Evolutionary conservation across 2,888 invertebrate genomes (phyloP).

Genomic region (Cryptocephalus primarius): DNA sequence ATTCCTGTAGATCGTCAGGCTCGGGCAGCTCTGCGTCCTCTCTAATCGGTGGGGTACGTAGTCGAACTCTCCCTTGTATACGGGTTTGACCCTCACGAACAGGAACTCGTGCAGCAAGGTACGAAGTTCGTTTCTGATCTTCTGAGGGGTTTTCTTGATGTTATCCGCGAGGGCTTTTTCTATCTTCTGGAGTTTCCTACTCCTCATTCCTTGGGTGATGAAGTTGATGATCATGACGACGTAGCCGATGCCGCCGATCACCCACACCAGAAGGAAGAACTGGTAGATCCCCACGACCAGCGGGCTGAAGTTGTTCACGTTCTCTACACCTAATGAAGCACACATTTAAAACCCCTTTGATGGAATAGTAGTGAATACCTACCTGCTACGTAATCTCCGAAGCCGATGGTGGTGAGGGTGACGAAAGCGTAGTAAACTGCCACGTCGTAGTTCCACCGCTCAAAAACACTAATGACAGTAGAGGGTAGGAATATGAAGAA

Average conservation of each 20-base stretch:
- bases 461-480: constrained; percentile 71
- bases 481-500: constrained; percentile 82
- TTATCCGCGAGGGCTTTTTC: constrained; percentile 69
- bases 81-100: constrained; percentile 62
- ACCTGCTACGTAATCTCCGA: constrained; percentile 90
- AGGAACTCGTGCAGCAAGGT: constrained; percentile 53
- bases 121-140: constrained; percentile 47
- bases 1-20: constrained; percentile 48
- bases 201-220: constrained; percentile 65
- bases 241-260: constrained; percentile 84
- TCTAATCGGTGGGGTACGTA: constrained; percentile 34
- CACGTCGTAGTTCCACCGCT: constrained; percentile 76
- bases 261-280: constrained; percentile 75
- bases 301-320: constrained; percentile 45
- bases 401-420: constrained; percentile 80
- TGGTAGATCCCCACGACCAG: constrained; percentile 62
- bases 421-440: constrained; percentile 82
- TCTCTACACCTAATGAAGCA: constrained; percentile 21
- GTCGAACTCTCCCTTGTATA: constrained; percentile 54
- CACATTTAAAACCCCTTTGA: constrained; percentile 1
- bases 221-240: constrained; percentile 83
- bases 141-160: constrained; percentile 66
- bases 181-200: constrained; percentile 59
- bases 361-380: constrained; percentile 17
- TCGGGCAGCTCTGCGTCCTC: constrained; percentile 61